Conservation (phyloP, 2,113 vertebrate species). For the Dryoscopus gambensis region DNA sequence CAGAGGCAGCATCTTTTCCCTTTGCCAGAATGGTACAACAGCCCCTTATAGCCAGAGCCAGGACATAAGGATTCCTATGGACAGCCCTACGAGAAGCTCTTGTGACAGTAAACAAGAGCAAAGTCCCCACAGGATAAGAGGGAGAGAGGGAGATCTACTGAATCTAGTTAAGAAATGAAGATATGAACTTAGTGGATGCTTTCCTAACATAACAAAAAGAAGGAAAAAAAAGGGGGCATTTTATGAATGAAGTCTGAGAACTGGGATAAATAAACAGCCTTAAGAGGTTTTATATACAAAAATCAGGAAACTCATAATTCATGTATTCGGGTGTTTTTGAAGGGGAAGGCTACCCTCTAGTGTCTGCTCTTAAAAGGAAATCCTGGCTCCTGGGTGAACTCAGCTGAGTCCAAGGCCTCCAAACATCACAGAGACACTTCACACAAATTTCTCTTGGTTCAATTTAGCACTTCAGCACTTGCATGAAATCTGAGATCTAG, state of each 20-base stretch:
- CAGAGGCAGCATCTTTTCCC: background rate
- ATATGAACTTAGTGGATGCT: background rate
- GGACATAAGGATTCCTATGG: background rate
- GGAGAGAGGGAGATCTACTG: background rate
- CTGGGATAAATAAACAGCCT: background rate
- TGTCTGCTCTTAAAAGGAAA: background rate
- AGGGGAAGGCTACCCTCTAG: constrained; percentile 31
- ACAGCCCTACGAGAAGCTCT: background rate
- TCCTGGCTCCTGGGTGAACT: background rate
- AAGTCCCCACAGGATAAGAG: background rate
- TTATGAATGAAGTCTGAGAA: background rate
- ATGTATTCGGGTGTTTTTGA: background rate
- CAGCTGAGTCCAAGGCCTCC: background rate
- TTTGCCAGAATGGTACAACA: background rate
- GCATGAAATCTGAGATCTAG: background rate
- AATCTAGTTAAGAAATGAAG: background rate
- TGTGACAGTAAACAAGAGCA: background rate
- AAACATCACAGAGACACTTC: background rate
- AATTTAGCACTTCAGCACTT: background rate
- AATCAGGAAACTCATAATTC: background rate
- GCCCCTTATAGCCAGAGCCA: background rate
- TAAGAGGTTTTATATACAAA: background rate
- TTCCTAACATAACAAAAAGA: background rate
- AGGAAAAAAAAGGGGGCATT: background rate
- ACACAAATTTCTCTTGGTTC: background rate